Evolutionary conservation across 2,797 vertebrate species (phyloP), one percentile per base, ranked within the genome.

Genomic region (Perodicticus potto): DNA sequence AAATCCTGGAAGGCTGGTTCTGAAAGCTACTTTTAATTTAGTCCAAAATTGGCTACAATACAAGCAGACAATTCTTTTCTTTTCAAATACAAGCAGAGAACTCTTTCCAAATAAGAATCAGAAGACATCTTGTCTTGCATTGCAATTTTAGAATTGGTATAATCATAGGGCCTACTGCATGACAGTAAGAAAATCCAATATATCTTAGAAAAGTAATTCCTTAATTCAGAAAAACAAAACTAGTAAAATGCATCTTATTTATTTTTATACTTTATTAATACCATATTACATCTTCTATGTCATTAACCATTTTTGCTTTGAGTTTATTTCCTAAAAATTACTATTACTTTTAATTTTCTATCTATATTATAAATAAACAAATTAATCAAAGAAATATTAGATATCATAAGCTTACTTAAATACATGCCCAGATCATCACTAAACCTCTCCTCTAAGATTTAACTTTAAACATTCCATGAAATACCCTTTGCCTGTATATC

Each of bases 141-240:
- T 59, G 34, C 0, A 59, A 27, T 85, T 86, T 93, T 45, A 67
- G 20, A 22, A 80, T 2, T 76, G 22, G 61, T 67, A 61, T 10
- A 80, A 84, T 45, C 22, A 72, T 63, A 40, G 77, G 3, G 10
- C 86, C 37, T 61, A 45, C 4, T 57, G 40, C 37, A 72, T 65
- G 92, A 73, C 3, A 85, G 53, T 86, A 78, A 94, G 19, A 86
- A 29, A 92, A 85, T 65, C 94, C 7, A 76, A 87, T 23, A 23
- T 76, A 37, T 94, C 95, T 91, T 93, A 73, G 2, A 86, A 89
- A 93, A 83, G 34, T n/a, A 91, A 84, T 84, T 73, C 1, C 23
- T 86, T 91, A 40, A 74, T 37, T 3, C 32, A 91, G 70, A 80
- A 93, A 94, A 96, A 69, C 19, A 73, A 88, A 94, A 57, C 5